A percentile compares a stretch with the other conserved stretches of the same genome.
These are phyloP conservation scores for Drosophila lowei DNA, from an alignment of 1,140 invertebrate species.

Conservation along the genomic window DNA sequence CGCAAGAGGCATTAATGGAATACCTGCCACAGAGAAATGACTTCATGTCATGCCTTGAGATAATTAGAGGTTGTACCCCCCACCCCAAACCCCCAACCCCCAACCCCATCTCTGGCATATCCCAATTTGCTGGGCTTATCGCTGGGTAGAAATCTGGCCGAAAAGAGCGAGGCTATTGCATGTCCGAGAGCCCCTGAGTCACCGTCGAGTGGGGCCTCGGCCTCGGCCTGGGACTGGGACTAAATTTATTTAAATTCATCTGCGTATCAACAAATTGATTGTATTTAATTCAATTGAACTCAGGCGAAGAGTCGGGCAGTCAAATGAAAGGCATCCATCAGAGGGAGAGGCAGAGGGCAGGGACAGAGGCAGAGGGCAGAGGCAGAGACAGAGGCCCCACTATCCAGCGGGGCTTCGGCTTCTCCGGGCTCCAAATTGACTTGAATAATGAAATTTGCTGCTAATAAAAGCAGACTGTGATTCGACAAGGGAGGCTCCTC, in stretches of 20 bases:
- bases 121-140: conserved; percentile 41
- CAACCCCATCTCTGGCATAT: too few species aligned
- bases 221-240: conserved; percentile 7
- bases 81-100: not conserved
- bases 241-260: conserved; percentile 75
- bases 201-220: conserved; percentile 22
- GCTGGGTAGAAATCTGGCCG: conserved; percentile 37
- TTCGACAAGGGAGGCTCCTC: conserved; percentile 1
- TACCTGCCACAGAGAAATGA: conserved; percentile 65
- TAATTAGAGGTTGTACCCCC: conserved; percentile 72
- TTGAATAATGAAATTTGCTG: conserved; percentile 73
- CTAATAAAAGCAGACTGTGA: conserved; percentile 49
- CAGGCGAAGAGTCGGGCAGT: conserved; percentile 23
- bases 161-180: conserved; percentile 28
- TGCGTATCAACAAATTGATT: conserved; percentile 81
- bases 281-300: conserved; percentile 77
- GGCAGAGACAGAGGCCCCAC: not conserved
- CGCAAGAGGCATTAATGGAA: conserved; percentile 48
- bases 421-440: conserved; percentile 46
- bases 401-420: conserved; percentile 25
- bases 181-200: conserved; percentile 68
- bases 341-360: too few species aligned
- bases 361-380: too few species aligned
- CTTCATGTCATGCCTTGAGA: conserved; percentile 79
- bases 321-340: conserved; percentile 6